Base-by-base conservation (phyloP, 1,140 invertebrate species). In the Lepidurus packardi region DNA sequence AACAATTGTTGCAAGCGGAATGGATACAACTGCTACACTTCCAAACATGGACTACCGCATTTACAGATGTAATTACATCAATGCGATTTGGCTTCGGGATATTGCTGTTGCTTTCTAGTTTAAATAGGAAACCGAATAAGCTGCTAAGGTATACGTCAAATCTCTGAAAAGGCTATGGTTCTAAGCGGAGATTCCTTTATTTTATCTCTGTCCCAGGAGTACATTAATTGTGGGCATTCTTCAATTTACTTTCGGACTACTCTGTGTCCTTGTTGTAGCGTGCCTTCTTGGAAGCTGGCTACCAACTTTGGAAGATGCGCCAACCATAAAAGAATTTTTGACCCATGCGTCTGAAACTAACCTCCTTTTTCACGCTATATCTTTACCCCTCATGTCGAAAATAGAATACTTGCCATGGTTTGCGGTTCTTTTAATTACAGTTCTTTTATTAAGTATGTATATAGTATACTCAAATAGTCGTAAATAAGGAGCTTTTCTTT, bases 401-500 rank as follows among this genome's bases (percentile, higher is more conserved):
- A 3, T 11, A 9, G 53, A 65, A 16, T 13, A 7, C 13, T 44
- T 45, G n/a, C 75, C 75, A 1, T 77, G 75, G 75, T 25, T 77
- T 45, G 75, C 21, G 4, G 42, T 44, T 47, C 47, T 76, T 44
- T 16, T 45, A 16, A 42, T 43, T 34, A 45, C 75, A 42, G 1
- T 77, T 16, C 13, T 44, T 77, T 1, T 44, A 45, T 24, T 77
- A 77, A 77, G 75, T 77, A 77, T 77, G 25, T 7, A 43, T 42
- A 43, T 43, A 13, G 24, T 47, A 43, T 41, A 1, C 13, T 0
- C 4, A 16, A 43, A 44, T 77, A 10, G 34, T 65, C 1, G 7
- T 47, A 43, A 25, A 11, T n/a, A 77, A 77, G 1, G 34, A 34
- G 34, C 34, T 34, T n/a, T 41, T 77, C 16, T 11, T 11, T 75